Conservation (phyloP, 2,888 invertebrate species). For the Eupsilia transversa region DNA sequence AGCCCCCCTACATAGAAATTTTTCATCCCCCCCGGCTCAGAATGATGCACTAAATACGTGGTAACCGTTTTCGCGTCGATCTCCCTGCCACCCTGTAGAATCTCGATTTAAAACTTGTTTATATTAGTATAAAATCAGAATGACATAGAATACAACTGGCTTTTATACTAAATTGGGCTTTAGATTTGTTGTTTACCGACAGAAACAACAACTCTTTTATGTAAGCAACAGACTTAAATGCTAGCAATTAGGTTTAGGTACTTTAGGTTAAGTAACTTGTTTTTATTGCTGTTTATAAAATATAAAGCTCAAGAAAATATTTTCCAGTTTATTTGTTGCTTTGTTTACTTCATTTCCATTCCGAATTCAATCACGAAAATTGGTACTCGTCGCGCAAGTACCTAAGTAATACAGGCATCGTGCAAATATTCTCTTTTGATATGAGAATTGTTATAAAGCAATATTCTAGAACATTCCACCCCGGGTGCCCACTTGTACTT, state of each 20-base stretch:
- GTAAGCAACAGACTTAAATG: not conserved
- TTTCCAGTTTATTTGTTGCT: slow-evolving; percentile 36
- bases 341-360: slow-evolving; percentile 31
- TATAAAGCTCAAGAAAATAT: slow-evolving; percentile 15
- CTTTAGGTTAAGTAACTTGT: slow-evolving; percentile 1
- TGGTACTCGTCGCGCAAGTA: slow-evolving; percentile 5
- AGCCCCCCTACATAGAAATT: no score
- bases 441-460: slow-evolving; percentile 49
- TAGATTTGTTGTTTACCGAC: not conserved
- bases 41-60: no score
- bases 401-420: slow-evolving; percentile 18
- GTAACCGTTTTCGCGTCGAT: no score
- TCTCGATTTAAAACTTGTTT: not conserved
- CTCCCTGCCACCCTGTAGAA: no score
- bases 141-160: not conserved
- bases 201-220: slow-evolving; percentile 16
- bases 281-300: slow-evolving; percentile 18
- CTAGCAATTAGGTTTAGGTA: no score
- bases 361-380: slow-evolving; percentile 45
- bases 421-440: slow-evolving; percentile 48
- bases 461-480: slow-evolving; percentile 61
- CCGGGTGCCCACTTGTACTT: slow-evolving; percentile 59
- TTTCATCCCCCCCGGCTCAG: no score
- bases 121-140: not conserved
- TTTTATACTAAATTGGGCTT: not conserved